These are phyloP conservation scores for Perodicticus potto DNA, from an alignment of 2,797 vertebrate species.

Conservation along the genomic window DNA sequence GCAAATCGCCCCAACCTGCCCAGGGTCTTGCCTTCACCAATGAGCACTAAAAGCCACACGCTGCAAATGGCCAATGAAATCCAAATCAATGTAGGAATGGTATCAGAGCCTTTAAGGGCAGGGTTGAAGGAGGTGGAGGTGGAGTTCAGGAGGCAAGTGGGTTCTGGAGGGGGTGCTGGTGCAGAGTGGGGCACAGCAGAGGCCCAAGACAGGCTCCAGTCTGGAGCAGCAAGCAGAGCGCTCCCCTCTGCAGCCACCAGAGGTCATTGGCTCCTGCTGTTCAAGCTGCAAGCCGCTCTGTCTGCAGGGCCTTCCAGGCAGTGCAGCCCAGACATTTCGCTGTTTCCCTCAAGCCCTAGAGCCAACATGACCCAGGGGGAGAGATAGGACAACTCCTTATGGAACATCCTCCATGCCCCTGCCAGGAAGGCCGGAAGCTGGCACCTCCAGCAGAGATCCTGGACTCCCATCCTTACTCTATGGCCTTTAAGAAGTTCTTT, in stretches of 20 bases:
- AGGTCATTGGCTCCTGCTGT: slow-evolving; percentile 67
- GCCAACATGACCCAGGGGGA: not conserved
- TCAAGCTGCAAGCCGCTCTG: not conserved
- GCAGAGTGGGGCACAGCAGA: not conserved
- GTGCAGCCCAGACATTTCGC: not conserved
- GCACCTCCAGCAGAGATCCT: not conserved
- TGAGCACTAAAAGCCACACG: not conserved
- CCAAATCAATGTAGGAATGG: not conserved
- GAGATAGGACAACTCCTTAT: not conserved
- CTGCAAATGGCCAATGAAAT: not conserved
- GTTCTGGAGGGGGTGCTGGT: not conserved
- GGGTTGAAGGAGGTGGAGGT: not conserved
- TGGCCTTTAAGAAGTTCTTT: not conserved
- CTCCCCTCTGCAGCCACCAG: slow-evolving; percentile 72
- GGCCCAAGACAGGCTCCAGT: not conserved
- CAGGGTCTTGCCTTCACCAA: not conserved
- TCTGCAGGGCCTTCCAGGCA: not conserved
- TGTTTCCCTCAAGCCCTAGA: not conserved
- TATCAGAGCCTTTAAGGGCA: not conserved
- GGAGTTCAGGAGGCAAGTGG: not conserved
- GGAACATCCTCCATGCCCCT: not conserved
- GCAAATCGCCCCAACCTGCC: not conserved
- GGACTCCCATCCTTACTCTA: not conserved
- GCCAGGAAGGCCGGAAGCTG: not conserved
- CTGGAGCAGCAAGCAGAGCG: not conserved